Base-by-base conservation (phyloP, 2,888 invertebrate genomes). In the Lycocerus yunnanus region DNA sequence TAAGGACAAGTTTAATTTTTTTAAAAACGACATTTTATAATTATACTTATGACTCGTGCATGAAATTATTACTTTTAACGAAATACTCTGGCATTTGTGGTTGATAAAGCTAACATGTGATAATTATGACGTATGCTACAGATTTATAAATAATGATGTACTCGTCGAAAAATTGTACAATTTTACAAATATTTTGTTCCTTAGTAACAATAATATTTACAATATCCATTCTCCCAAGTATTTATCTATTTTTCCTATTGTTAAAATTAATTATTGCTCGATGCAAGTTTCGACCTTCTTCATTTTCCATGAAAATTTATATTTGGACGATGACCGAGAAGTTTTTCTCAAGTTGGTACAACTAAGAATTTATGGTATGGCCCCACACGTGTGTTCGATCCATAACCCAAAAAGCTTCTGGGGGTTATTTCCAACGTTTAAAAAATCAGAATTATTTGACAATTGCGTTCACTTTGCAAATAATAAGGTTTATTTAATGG, bases 1-100 rank as follows among this genome's bases (percentile, higher is more conserved):
- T 99, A 93, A 90, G 90, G 85, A 77, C 70, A 66, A 16, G 16
- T 67, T 67, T 71, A 69, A 61, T 18, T 74, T 71, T 65, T 43
- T 43, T n/a, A 14, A 58, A 58, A 24, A 58, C 63, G 16, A 15
- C 21, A 18, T 65, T 70, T 71, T 16, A 21, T 61, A 21, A 14
- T 20, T 20, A 59, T 15, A 43, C 15, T 67, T 43, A 67, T 27
- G 43, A 43, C 43, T 43, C 43, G 43, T 43, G 43, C 43, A 43
- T 43, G 43, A 43, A 43, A 43, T 16, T 27, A 24, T 58, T 66
- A 69, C 61, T 66, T 71, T 58, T 71, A 71, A 21, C 20, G 11
- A 59, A 43, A 18, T 66, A 59, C 74, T 75, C 69, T 65, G 75
- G 78, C 65, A 81, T 74, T 79, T 80, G 78, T 74, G 59, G 72